A percentile compares a stretch with the other conserved stretches of the same genome.
phyloP scores from a whole-genome alignment of 2,888 invertebrate genomes.

The Melanophora roralis region DNA sequence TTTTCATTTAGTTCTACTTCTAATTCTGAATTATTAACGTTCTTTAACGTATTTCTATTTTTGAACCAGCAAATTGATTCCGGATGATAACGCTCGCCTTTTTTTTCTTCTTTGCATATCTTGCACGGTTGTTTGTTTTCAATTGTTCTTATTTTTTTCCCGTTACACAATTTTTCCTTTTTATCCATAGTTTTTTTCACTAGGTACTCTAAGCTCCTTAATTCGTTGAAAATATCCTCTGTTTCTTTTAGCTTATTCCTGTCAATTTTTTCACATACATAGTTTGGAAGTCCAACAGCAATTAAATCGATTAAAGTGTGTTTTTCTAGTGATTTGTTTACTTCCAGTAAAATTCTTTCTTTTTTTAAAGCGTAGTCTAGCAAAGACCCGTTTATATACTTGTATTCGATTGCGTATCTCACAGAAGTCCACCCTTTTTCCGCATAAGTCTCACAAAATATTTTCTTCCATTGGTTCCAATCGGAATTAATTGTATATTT shows the following conservation, averaged over 20 bases:
- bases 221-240: slow-evolving; percentile 68
- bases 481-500: slow-evolving; percentile 61
- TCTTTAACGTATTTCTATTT: slow-evolving; percentile 1
- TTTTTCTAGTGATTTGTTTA: slow-evolving; percentile 42
- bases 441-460: slow-evolving; percentile 65
- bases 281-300: slow-evolving; percentile 67
- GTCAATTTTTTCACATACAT: slow-evolving; percentile 63
- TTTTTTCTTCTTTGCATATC: slow-evolving; percentile 23
- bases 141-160: slow-evolving; percentile 10
- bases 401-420: slow-evolving; percentile 64
- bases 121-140: slow-evolving; percentile 37
- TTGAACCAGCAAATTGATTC: slow-evolving; percentile 25
- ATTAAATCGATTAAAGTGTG: slow-evolving; percentile 66
- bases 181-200: slow-evolving; percentile 8
- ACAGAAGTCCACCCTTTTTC: slow-evolving; percentile 66
- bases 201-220: slow-evolving; percentile 58
- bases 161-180: not conserved
- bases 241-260: slow-evolving; percentile 66
- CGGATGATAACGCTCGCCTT: slow-evolving; percentile 7
- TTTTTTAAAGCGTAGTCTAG: slow-evolving; percentile 64
- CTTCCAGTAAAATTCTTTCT: slow-evolving; percentile 50
- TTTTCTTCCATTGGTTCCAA: slow-evolving; percentile 60
- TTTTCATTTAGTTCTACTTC: not conserved
- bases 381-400: slow-evolving; percentile 64
- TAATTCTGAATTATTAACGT: slow-evolving; percentile 13